Evolutionary conservation across 2,797 vertebrate species (phyloP), one percentile per base, ranked within the genome.

Genomic region (Gymnodraco acuticeps): DNA sequence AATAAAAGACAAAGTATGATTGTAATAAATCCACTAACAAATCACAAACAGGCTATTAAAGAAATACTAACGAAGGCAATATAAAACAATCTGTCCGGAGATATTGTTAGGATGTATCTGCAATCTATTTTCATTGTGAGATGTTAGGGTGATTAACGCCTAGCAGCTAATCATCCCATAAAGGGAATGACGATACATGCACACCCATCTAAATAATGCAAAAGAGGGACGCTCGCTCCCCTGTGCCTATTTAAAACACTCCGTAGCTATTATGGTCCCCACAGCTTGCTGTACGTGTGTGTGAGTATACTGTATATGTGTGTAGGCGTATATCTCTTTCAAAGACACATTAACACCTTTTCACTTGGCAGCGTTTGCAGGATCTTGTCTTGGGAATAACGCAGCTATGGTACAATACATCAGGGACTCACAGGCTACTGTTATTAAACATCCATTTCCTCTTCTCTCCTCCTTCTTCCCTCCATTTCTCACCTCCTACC

Each of bases 311-410:
- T 8, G 23, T 65, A 52, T 43, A 27, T 31, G 56, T 66, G 68
- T 53, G 56, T 48, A 48, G 63, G 73, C 56, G 43, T 70, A 52
- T 63, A 55, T 64, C 82, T 84, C 47, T 66, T 64, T 78, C 80
- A 76, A 70, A 72, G 71, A 81, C 90, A 88, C 88, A 93, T 82
- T 90, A 93, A 91, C 87, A 83, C 91, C 87, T 87, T 78, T 82
- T 82, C 88, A 83, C 73, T 83, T 81, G 82, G 84, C 78, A 75
- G 82, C 75, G 17, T 89, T 84, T 82, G 75, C 78, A 71, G 79
- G 51, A 61, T 75, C 62, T 64, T 47, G 10, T 80, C 84, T 67
- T 76, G 87, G 84, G 88, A 87, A 86, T 88, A 80, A 73, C 83
- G 66, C 84, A 70, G 54, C 63, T 51, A 38, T 73, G 75, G 53